Base-by-base conservation (phyloP, 2,113 vertebrate genomes). In the Crotalus viridis region DNA sequence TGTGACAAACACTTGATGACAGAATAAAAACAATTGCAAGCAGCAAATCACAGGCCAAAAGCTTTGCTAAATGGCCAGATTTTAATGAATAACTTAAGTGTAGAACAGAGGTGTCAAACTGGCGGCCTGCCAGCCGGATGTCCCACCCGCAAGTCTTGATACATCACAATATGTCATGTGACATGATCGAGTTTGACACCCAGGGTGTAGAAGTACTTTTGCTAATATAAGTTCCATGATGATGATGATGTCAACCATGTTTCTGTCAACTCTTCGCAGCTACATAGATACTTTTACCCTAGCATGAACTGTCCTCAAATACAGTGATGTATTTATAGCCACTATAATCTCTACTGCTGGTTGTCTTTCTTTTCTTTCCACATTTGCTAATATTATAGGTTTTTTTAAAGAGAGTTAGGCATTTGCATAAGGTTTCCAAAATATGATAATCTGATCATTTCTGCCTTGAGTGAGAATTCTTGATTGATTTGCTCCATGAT, bases 21-120 rank as follows among this genome's bases (percentile, higher is more conserved):
- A 81, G 0, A 5, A 57, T 90, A 90, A 96, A 89, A 95, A 94
- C 91, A 94, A 81, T 21, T 69, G 17, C n/a, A 43, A 91, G 91
- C 7, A 93, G 4, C 52, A 92, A 95, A 94, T 7, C 43, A 92
- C 74, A 94, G 87, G 28, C 39, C n/a, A 19, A 95, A 96, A 91
- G 74, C 81, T 96, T 93, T 94, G 64, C 89, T 54, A 94, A 90
- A 10, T 8, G 91, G 61, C 26, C 61, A 64, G 26, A 61, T 61
- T 94, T 90, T 86, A 95, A 74, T 74, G 92, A 93, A 95, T 21
- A 59, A 9, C 2, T 51, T 51, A 93, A 94, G 24, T 54, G 91
- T 5, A 51, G 48, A 51, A 51, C 48, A 51, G 48, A 8, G 48
- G 48, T 51, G 48, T 51, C 48, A 51, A 51, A 51, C 48, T 51